Percentiles rank a stretch among this genome's conserved stretches.
phyloP scores from a whole-genome alignment of 1,140 invertebrate genomes.

The Heliconius congener region DNA sequence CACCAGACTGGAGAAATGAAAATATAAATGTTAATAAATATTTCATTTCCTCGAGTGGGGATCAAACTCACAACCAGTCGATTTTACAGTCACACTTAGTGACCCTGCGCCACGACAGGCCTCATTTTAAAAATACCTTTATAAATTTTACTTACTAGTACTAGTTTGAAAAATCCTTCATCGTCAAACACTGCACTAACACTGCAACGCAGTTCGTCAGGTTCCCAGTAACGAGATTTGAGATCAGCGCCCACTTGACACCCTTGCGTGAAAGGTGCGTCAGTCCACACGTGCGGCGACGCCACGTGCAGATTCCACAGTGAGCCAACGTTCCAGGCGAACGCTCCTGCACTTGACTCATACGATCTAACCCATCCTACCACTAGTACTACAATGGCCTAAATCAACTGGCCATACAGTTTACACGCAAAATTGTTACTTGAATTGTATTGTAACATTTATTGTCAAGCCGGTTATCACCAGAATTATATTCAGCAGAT shows the following conservation, averaged over 20 bases:
- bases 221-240: constrained; percentile 41
- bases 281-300: constrained; percentile 59
- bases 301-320: constrained; percentile 69
- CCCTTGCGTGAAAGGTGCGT: constrained; percentile 47
- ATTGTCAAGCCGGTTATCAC: not conserved
- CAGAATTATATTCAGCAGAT: constrained; percentile 2
- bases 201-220: constrained; percentile 36
- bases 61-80: too few species aligned
- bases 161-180: not conserved
- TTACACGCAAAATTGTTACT: constrained; percentile 36
- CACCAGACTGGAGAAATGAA: too few species aligned
- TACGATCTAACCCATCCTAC: constrained; percentile 62
- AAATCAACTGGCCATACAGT: constrained; percentile 53
- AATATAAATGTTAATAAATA: too few species aligned
- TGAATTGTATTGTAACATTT: not conserved
- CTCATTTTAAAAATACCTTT: too few species aligned
- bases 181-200: constrained; percentile 10
- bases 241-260: constrained; percentile 44
- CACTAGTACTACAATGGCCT: constrained; percentile 55
- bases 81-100: too few species aligned
- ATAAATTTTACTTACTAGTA: not conserved
- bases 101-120: too few species aligned
- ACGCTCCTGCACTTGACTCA: constrained; percentile 76
- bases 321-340: constrained; percentile 72
- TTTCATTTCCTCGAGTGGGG: too few species aligned